Conservation (phyloP, 2,888 invertebrate genomes). For the Epistrophella euchroma region DNA sequence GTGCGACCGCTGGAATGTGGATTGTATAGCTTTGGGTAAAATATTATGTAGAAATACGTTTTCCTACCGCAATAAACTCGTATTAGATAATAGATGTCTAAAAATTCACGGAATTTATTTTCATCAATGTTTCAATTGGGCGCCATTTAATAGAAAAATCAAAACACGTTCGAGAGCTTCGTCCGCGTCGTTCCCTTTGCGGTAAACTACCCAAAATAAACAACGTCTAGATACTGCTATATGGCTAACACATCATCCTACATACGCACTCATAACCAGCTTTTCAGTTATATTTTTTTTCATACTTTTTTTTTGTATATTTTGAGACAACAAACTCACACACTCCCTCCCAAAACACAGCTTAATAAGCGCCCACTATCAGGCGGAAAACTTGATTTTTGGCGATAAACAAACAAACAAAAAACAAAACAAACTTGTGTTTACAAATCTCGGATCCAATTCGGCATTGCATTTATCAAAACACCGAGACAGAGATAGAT, state of each 20-base stretch:
- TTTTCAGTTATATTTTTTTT: conserved; percentile 23
- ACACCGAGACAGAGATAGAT: background rate
- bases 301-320: conserved; percentile 27
- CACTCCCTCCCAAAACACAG: conserved; percentile 23
- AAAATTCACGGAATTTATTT: conserved; percentile 50
- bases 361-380: conserved; percentile 37
- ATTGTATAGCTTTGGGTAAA: conserved; percentile 36
- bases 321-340: conserved; percentile 37
- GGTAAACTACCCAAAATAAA: conserved; percentile 33
- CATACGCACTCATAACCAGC: conserved; percentile 52
- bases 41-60: conserved; percentile 1
- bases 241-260: conserved; percentile 47
- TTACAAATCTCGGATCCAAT: conserved; percentile 55
- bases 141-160: conserved; percentile 59
- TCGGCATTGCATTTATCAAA: conserved; percentile 57
- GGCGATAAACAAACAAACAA: conserved; percentile 54
- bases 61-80: conserved; percentile 12
- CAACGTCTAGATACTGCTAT: background rate
- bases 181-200: conserved; percentile 14
- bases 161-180: conserved; percentile 60
- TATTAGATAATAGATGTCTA: conserved; percentile 12
- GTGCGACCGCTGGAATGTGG: conserved; percentile 70
- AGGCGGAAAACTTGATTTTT: conserved; percentile 57
- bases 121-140: conserved; percentile 44
- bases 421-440: conserved; percentile 54